Percentiles rank a stretch among this genome's conserved stretches.
phyloP scores from a whole-genome alignment of 2,888 invertebrate species.

The Archips xylosteana region DNA sequence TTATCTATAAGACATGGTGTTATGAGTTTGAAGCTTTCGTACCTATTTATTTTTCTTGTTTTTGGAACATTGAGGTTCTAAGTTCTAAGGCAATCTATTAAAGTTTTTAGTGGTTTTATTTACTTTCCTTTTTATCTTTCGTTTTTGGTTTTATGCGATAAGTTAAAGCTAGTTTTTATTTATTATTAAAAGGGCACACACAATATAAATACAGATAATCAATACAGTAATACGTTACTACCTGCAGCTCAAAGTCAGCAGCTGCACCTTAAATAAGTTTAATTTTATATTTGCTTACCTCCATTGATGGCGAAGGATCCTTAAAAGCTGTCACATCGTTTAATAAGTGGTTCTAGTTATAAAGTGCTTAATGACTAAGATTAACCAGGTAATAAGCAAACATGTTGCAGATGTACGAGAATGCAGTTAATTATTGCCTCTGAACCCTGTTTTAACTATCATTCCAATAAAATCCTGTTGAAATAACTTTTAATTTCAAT shows the following conservation, averaged over 20 bases:
- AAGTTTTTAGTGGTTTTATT: no score
- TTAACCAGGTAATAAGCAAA: constrained; percentile 17
- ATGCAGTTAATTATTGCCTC: constrained; percentile 27
- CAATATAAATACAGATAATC: neutral
- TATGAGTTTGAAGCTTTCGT: no score
- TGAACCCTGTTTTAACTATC: constrained; percentile 18
- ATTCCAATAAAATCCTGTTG: constrained; percentile 15
- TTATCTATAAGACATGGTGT: neutral
- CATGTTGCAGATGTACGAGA: constrained; percentile 4
- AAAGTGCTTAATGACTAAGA: constrained; percentile 20
- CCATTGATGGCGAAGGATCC: neutral
- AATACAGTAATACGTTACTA: neutral
- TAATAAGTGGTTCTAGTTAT: constrained; percentile 23
- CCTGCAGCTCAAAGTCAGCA: neutral
- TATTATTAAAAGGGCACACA: neutral
- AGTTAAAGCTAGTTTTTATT: neutral
- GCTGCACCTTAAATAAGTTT: neutral
- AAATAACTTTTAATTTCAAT: constrained; percentile 2
- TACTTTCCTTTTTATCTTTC: no score
- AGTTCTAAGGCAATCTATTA: no score
- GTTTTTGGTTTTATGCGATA: no score
- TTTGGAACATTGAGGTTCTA: no score
- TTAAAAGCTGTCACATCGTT: constrained; percentile 21
- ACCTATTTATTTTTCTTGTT: no score
- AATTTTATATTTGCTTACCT: neutral